These are phyloP conservation scores for Cheilosia scutellata DNA, from an alignment of 2,888 invertebrate species.

Conservation along the genomic window DNA sequence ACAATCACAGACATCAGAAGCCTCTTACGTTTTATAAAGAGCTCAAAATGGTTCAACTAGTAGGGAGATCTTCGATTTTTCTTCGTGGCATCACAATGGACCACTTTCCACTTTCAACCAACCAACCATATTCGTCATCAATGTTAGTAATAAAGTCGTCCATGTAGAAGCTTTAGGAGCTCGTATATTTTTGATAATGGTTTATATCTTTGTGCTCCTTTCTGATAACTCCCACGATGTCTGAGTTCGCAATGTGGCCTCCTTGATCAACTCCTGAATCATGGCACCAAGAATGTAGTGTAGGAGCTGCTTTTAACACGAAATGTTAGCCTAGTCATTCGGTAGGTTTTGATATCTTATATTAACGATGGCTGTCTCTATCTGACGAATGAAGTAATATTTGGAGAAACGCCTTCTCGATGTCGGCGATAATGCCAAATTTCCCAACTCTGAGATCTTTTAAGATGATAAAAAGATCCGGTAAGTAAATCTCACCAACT, in stretches of 20 bases:
- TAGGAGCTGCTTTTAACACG: constrained; percentile 35
- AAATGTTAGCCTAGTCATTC: constrained; percentile 50
- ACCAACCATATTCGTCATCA: constrained; percentile 23
- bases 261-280: constrained; percentile 32
- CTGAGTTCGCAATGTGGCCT: neutral
- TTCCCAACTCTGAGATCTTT: constrained; percentile 49
- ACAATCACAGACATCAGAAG: too few relatives aligned
- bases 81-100: too few relatives aligned
- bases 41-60: too few relatives aligned
- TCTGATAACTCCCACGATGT: neutral
- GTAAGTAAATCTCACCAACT: constrained; percentile 76
- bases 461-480: constrained; percentile 66
- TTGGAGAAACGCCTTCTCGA: constrained; percentile 33
- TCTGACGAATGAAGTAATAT: constrained; percentile 74
- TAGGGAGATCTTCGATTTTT: too few relatives aligned
- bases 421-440: constrained; percentile 63
- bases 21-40: too few relatives aligned
- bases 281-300: constrained; percentile 28
- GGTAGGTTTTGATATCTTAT: constrained; percentile 38
- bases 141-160: neutral
- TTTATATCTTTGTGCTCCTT: too few relatives aligned
- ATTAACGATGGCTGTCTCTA: constrained; percentile 70
- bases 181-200: too few relatives aligned
- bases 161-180: neutral
- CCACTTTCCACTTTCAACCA: too few relatives aligned